Evolutionary conservation across 2,797 vertebrate genomes (phyloP).

Genomic region (Myotis findleyi): DNA sequence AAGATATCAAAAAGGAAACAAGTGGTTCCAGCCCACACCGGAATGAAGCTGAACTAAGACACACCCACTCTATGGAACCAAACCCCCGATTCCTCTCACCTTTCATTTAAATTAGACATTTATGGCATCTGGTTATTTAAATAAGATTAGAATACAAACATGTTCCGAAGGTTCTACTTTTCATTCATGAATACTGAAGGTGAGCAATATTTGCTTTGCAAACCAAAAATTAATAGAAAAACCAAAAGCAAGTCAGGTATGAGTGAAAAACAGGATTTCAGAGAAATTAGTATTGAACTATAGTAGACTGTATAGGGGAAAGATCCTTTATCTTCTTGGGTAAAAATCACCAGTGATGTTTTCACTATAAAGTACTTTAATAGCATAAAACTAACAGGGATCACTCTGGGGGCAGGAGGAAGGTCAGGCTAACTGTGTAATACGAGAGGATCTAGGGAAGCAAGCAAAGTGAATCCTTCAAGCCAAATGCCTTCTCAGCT

Average conservation of each 20-base stretch:
- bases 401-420: background rate
- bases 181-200: constrained; percentile 28
- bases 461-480: background rate
- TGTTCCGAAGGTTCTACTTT: constrained; percentile 45
- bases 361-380: background rate
- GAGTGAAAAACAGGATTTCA: constrained; percentile 10
- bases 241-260: constrained; percentile 34
- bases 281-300: background rate
- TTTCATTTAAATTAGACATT: constrained; percentile 15
- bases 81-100: background rate
- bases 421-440: background rate
- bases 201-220: constrained; percentile 43
- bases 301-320: background rate
- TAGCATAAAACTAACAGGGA: background rate
- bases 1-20: background rate
- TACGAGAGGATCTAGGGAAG: background rate
- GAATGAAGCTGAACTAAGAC: constrained; percentile 3
- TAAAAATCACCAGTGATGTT: background rate
- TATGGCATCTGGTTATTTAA: constrained; percentile 61
- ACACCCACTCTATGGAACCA: background rate
- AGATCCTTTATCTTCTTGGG: background rate
- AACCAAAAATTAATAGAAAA: constrained; percentile 62
- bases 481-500: background rate
- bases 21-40: background rate
- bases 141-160: constrained; percentile 21